These are phyloP conservation scores for Spermophilus dauricus DNA, from an alignment of 2,113 vertebrate genomes.

Conservation along the genomic window DNA sequence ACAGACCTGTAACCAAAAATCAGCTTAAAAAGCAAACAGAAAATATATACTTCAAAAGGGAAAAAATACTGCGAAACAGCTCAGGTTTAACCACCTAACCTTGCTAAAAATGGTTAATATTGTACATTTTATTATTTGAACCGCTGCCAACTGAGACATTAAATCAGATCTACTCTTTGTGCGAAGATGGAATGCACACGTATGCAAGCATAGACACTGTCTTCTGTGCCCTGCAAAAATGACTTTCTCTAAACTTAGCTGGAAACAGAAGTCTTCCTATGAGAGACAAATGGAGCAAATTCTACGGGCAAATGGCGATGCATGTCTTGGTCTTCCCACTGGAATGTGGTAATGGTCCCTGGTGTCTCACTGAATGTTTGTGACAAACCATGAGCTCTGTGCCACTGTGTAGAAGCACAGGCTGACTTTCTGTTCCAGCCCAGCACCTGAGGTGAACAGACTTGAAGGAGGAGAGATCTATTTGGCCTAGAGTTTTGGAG, in stretches of 20 bases:
- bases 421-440: not conserved
- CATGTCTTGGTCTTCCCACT: accelerated
- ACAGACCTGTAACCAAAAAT: not conserved
- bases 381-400: not conserved
- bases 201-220: not conserved
- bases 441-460: not conserved
- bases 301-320: not conserved
- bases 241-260: not conserved
- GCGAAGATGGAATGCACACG: not conserved
- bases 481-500: not conserved
- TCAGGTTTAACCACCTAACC: not conserved
- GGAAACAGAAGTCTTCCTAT: not conserved
- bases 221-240: not conserved
- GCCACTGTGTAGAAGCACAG: not conserved
- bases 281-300: not conserved
- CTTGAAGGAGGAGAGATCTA: not conserved
- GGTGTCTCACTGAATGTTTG: accelerated
- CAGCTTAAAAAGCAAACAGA: not conserved
- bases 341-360: no score
- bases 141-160: not conserved
- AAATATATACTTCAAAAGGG: no score
- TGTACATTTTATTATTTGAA: not conserved
- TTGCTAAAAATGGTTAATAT: not conserved
- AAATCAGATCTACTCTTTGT: not conserved
- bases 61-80: not conserved